Conservation (phyloP, 2,797 vertebrate genomes). For the Hypotaenidia philippensis region DNA sequence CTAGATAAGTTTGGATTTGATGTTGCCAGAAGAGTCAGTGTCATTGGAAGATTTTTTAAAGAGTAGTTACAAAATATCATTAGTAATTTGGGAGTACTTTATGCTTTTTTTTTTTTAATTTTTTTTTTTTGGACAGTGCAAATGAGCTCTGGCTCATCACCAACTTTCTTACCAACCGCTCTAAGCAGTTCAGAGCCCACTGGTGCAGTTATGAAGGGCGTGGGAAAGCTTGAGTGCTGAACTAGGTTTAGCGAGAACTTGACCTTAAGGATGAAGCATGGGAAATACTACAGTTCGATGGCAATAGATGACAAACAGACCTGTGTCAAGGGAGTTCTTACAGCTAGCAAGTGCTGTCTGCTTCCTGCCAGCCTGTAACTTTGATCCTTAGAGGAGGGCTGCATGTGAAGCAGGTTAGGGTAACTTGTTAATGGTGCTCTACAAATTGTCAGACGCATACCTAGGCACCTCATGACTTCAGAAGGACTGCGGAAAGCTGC, state of each 20-base stretch:
- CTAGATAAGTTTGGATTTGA: neutral
- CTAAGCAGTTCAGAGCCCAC: neutral
- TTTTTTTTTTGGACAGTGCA: neutral
- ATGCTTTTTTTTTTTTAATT: neutral
- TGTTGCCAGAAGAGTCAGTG: neutral
- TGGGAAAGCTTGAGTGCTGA: neutral
- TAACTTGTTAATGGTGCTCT: neutral
- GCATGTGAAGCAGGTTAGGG: neutral
- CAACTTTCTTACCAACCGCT: neutral
- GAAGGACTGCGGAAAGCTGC: neutral
- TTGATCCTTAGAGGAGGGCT: neutral
- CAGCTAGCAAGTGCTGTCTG: neutral
- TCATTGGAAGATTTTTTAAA: neutral
- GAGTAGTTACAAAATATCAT: neutral
- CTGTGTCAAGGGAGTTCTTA: neutral
- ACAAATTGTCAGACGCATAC: neutral
- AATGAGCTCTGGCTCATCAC: neutral
- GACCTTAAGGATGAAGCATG: neutral
- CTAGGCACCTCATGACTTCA: neutral
- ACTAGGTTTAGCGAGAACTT: neutral
- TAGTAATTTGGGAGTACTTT: neutral
- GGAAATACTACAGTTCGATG: neutral
- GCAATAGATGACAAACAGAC: accelerated
- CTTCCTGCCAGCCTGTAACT: neutral
- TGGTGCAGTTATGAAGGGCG: neutral